Conservation (phyloP, 1,140 invertebrate species). For the Plectrocnemia conspersa region DNA sequence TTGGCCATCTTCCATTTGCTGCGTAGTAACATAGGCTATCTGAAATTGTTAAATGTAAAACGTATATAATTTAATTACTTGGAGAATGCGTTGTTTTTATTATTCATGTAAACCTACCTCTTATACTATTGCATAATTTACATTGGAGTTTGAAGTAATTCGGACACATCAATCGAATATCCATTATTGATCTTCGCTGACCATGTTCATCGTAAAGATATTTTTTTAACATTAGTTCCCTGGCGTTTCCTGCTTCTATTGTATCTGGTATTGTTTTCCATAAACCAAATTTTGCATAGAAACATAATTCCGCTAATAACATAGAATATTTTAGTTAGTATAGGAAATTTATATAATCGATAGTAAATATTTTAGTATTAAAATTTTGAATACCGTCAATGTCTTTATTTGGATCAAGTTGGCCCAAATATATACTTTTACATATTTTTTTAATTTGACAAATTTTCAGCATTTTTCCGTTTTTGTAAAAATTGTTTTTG, state of each 20-base stretch:
- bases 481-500: not conserved
- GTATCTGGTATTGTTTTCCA: not conserved
- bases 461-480: not conserved
- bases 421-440: not conserved
- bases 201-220: conserved; percentile 6
- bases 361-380: not conserved
- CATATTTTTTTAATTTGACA: conserved; percentile 4
- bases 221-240: conserved; percentile 11
- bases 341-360: conserved; percentile 3
- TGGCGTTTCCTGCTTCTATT: not conserved
- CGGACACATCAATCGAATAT: conserved; percentile 7
- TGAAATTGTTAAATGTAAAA: conserved; percentile 4
- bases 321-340: too few species aligned
- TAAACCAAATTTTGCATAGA: conserved; percentile 10
- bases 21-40: conserved; percentile 21
- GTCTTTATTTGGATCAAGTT: not conserved
- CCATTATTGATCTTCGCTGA: not conserved
- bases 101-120: too few species aligned
- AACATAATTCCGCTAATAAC: conserved; percentile 12
- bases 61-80: not conserved
- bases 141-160: conserved; percentile 2
- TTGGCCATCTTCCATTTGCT: conserved; percentile 10
- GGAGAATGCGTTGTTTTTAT: too few species aligned
- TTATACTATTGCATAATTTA: not conserved
- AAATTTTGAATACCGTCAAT: not conserved